Percentiles rank a stretch among this genome's conserved stretches.
Evolutionary conservation across 2,113 vertebrate genomes (phyloP).

Genomic region (Illadopsis cleaveri): DNA sequence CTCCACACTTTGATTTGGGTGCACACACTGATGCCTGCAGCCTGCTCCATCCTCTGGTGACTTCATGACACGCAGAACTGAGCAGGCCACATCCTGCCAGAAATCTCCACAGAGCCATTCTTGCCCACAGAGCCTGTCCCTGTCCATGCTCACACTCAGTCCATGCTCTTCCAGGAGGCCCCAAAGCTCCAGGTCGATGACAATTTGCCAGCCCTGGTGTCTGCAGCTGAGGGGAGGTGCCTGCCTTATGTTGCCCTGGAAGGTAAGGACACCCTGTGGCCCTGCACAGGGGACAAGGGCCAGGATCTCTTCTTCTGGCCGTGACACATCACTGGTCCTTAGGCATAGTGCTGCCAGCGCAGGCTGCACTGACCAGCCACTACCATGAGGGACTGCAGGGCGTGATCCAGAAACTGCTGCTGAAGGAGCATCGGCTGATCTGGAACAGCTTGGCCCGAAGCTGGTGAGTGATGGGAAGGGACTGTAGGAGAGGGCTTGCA

Average conservation of each 20-base stretch:
- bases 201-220: slow-evolving; percentile 73
- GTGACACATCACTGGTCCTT: neutral
- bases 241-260: slow-evolving; percentile 84
- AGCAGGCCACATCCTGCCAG: neutral
- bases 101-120: neutral
- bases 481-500: neutral
- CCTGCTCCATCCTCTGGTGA: neutral
- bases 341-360: slow-evolving; percentile 81
- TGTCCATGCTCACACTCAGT: rapidly evolving
- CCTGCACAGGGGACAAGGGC: rapidly evolving
- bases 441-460: slow-evolving; percentile 82
- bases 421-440: slow-evolving; percentile 84
- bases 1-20: neutral
- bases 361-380: slow-evolving; percentile 76
- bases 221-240: slow-evolving; percentile 76
- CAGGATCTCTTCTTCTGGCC: rapidly evolving
- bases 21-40: neutral
- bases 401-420: slow-evolving; percentile 83
- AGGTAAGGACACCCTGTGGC: slow-evolving; percentile 69
- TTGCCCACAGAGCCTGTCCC: neutral
- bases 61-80: neutral
- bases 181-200: slow-evolving; percentile 77
- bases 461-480: slow-evolving; percentile 74
- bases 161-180: slow-evolving; percentile 74
- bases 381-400: slow-evolving; percentile 80